phyloP scores from a whole-genome alignment of 2,113 vertebrate species.

The Nesospiza acunhae region DNA sequence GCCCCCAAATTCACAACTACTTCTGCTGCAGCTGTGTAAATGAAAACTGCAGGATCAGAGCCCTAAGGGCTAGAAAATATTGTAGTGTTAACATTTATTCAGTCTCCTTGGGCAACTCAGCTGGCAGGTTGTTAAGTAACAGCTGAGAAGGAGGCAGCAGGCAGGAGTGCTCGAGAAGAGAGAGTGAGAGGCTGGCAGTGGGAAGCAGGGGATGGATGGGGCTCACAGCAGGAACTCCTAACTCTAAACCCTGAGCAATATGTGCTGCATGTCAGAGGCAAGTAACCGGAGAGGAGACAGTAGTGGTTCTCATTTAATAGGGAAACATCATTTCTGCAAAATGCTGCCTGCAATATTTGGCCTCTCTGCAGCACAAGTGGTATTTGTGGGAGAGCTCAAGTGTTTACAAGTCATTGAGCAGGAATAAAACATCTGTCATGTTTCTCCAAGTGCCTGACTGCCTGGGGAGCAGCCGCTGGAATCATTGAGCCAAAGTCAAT shows the following conservation, averaged over 20 bases:
- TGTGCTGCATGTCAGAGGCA: background rate
- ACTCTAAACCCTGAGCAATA: background rate
- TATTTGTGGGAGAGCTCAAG: background rate
- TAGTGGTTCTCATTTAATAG: background rate
- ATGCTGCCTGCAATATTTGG: background rate
- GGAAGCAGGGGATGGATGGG: background rate
- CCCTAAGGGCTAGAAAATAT: background rate
- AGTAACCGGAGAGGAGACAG: accelerated
- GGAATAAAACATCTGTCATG: background rate
- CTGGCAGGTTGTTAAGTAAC: background rate
- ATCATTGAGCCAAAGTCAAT: background rate
- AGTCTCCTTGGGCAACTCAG: background rate
- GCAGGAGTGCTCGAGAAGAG: background rate
- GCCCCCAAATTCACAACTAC: background rate
- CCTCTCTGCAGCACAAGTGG: background rate
- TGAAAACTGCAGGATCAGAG: background rate
- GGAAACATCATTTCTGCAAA: background rate
- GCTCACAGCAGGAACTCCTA: background rate
- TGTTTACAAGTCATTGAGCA: background rate
- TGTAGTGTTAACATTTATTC: background rate
- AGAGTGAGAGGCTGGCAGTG: accelerated
- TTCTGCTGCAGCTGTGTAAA: background rate
- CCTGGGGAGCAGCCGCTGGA: background rate
- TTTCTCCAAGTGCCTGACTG: background rate
- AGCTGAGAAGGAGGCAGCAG: background rate